A percentile compares a stretch with the other conserved stretches of the same genome.
These are phyloP conservation scores for Sturnus vulgaris DNA, from an alignment of 2,113 vertebrate genomes.

Conservation along the genomic window DNA sequence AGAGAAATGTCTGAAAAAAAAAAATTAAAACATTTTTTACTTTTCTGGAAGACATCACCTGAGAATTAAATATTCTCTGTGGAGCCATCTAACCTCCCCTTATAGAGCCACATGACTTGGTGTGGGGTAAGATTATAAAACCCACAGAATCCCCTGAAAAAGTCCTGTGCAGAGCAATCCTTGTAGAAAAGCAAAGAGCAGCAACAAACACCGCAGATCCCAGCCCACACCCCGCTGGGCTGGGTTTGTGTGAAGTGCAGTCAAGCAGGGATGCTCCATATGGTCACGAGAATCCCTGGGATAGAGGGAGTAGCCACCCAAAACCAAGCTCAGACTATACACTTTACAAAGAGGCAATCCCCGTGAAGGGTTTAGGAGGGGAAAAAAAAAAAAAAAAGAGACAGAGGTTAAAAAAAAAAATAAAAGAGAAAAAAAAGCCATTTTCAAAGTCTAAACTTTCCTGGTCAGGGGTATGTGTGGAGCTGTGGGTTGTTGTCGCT, in stretches of 20 bases:
- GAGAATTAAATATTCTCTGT: background rate
- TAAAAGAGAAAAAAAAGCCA: background rate
- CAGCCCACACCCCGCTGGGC: background rate
- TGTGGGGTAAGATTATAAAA: background rate
- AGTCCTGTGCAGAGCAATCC: background rate
- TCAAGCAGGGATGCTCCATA: slow-evolving; percentile 37
- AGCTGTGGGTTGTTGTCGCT: background rate
- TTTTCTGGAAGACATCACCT: background rate
- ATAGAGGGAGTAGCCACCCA: slow-evolving; percentile 49
- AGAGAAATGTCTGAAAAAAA: background rate
- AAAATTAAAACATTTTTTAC: background rate
- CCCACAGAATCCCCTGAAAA: background rate
- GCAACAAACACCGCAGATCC: background rate
- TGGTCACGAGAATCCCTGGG: slow-evolving; percentile 37
- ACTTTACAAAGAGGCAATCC: slow-evolving; percentile 58
- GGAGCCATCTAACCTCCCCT: background rate
- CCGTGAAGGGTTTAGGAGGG: slow-evolving; percentile 28
- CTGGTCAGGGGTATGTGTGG: background rate
- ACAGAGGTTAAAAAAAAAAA: background rate
- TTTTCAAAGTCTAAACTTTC: background rate
- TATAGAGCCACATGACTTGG: background rate
- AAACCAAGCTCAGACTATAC: slow-evolving; percentile 59
- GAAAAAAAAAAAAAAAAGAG: background rate
- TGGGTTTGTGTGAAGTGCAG: slow-evolving; percentile 19
- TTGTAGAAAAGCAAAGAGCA: background rate